phyloP scores from a whole-genome alignment of 2,797 vertebrate species.

The Alca torda region DNA sequence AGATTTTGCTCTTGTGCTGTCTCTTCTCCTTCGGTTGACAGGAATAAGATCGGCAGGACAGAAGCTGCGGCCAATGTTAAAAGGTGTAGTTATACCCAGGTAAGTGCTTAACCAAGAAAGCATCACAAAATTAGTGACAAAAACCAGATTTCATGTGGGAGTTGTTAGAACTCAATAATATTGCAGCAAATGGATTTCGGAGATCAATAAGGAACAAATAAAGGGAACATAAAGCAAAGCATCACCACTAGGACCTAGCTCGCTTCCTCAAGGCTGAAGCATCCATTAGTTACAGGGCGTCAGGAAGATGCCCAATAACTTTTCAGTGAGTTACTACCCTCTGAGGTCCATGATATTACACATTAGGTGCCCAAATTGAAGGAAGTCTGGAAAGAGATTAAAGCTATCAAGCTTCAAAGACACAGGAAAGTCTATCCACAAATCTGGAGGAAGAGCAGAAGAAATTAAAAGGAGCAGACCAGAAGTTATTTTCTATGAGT shows the following conservation, averaged over 20 bases:
- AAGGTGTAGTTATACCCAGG: background rate
- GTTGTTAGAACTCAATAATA: background rate
- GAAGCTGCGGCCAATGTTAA: background rate
- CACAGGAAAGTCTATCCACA: background rate
- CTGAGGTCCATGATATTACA: background rate
- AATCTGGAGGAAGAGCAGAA: background rate
- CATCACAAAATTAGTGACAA: background rate
- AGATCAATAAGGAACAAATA: background rate
- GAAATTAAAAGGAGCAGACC: background rate
- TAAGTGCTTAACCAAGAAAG: background rate
- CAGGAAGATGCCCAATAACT: background rate
- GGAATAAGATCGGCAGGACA: background rate
- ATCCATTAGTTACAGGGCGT: background rate
- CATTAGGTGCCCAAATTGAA: background rate
- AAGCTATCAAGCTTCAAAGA: background rate
- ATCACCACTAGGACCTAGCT: background rate
- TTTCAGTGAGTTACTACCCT: background rate
- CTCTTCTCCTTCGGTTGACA: background rate
- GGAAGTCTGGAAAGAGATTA: background rate
- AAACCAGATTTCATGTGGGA: background rate
- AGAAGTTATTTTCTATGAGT: background rate
- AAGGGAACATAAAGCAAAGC: background rate
- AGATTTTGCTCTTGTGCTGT: background rate
- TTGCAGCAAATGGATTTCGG: background rate
- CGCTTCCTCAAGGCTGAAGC: background rate